Base-by-base conservation (phyloP, 1,140 invertebrate species). In the Danaus melanippus region DNA sequence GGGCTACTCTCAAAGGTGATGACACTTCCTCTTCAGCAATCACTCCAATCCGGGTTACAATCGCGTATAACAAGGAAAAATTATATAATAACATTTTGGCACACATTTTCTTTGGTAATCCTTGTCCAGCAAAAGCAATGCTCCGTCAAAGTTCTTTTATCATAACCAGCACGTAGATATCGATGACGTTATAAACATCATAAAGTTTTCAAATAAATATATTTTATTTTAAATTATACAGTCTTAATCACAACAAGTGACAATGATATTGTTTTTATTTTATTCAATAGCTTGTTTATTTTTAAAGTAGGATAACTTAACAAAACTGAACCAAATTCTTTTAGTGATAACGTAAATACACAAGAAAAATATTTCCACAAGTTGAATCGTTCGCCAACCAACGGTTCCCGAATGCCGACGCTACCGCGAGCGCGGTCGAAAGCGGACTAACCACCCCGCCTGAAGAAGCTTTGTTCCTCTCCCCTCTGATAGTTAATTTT, bases 1-100 rank as follows among this genome's bases (percentile, higher is more conserved):
- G 90, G 49, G 91, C 91, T 55, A 92, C 91, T 60, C 90, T 88
- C 51, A 92, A 79, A 15, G 91, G 91, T 61, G 90, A 91, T 47
- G 90, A 91, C 52, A 91, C 89, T 74, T 91, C 90, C 84, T 90
- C 84, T 62, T 86, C 84, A 50, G 84, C 84, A 11, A 73, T 48
- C 69, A 86, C 81, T 74, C 78, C 79, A 80, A 82, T 84, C 84
- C 84, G 84, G 63, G 72, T 77, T 66, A 81, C 70, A 52, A 86
- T 59, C 58, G 76, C 63, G 61, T 74, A 76, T 72, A 84, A 82
- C 67, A 84, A 71, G 60, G 76, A 84, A 63, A 86, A 84, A 84
- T 80, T 83, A 82, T 78, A 81, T 64, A 82, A 77, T 69, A 84
- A 82, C 79, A 86, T 84, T 86, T 86, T 86, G 79, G 81, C 81